Conservation (phyloP, 2,797 vertebrate species). For the Phoeniculus purpureus region DNA sequence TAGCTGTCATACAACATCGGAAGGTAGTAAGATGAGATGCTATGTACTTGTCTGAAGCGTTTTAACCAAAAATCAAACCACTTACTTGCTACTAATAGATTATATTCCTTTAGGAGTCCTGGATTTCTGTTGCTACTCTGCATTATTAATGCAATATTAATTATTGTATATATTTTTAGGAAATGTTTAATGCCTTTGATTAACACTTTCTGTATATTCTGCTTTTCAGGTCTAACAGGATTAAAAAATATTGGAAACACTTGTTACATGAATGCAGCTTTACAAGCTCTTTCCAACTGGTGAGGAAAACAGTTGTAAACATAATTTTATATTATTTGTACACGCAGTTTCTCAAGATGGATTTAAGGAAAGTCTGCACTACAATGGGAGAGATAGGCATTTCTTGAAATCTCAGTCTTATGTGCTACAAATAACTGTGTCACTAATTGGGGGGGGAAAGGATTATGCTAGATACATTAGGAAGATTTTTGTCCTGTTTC, state of each 20-base stretch:
- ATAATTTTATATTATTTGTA: neutral
- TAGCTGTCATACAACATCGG: neutral
- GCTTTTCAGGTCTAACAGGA: constrained; percentile 90
- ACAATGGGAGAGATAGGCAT: rapidly evolving
- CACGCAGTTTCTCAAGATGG: neutral
- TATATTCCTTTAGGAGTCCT: neutral
- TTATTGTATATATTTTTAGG: neutral
- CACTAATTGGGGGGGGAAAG: neutral
- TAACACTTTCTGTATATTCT: neutral
- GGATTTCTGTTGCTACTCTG: neutral
- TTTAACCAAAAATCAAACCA: neutral
- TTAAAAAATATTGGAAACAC: constrained; percentile 99
- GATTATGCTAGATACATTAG: neutral
- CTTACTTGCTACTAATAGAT: neutral
- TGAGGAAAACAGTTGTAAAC: constrained; percentile 71
- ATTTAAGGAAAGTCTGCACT: neutral
- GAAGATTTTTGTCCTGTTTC: neutral
- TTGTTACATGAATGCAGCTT: constrained; percentile 98
- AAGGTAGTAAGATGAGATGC: neutral
- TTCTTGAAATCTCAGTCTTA: neutral
- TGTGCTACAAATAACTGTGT: neutral
- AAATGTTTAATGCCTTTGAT: neutral
- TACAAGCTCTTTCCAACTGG: constrained; percentile 98
- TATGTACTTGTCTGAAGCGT: neutral
- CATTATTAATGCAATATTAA: no score